These are phyloP conservation scores for Nyctibius bracteatus DNA, from an alignment of 2,113 vertebrate genomes.

Conservation along the genomic window DNA sequence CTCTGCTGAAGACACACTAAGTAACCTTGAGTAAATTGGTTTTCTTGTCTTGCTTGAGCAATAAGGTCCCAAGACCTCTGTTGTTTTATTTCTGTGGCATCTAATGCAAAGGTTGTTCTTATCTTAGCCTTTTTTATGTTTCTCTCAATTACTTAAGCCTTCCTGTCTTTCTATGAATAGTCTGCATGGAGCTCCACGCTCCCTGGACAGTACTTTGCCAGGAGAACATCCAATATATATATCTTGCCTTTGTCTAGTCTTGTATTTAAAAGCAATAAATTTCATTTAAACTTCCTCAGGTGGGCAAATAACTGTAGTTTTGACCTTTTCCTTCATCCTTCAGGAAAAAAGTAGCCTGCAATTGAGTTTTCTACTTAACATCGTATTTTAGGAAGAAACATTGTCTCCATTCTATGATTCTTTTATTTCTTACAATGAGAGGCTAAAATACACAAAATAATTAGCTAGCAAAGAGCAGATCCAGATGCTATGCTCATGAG, in stretches of 20 bases:
- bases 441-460: not conserved
- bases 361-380: not conserved
- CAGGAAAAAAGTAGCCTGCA: not conserved
- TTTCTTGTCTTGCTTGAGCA: not conserved
- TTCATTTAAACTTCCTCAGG: not conserved
- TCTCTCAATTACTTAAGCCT: not conserved
- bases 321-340: not conserved
- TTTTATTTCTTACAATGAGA: not conserved
- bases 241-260: not conserved
- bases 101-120: not conserved
- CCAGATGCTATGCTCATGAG: not conserved
- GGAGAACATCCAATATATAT: not conserved
- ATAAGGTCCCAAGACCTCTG: not conserved
- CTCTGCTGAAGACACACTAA: not conserved
- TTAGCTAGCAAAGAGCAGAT: not conserved
- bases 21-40: not conserved
- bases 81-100: not conserved
- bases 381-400: not conserved
- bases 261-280: not conserved
- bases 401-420: not conserved
- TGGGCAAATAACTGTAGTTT: not conserved
- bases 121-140: not conserved
- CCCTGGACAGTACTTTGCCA: not conserved
- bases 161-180: not conserved
- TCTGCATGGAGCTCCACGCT: not conserved